Evolutionary conservation across 2,888 invertebrate species (phyloP), one percentile per base, ranked within the genome.

Genomic region (Agrypnus murinus): DNA sequence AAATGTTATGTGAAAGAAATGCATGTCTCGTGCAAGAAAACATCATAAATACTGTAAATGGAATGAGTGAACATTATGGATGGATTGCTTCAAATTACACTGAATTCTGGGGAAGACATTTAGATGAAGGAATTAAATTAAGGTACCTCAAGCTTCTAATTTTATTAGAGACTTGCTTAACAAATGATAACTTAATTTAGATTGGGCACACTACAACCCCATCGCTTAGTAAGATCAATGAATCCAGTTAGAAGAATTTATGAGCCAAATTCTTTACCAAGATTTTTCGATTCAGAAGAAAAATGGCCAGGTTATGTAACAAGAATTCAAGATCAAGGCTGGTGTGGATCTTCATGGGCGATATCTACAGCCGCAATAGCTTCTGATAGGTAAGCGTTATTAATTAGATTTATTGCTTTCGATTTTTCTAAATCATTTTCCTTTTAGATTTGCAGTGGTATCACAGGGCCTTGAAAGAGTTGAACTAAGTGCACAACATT

Each of bases 261-360:
- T 84, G 89, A 91, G 76, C 88, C 90, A 0, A 84, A 86, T 0
- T 76, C 82, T 0, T 86, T 95, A 74, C 96, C 95, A 0, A 82
- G 82, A 10, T 81, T 87, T 45, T 98, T 98, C 83, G 96, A 98
- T 82, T 88, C 95, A 0, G 87, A 94, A 10, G 83, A 86, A 0
- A 88, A 89, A 59, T 98, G 97, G 97, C 90, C 90, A 0, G 87
- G 87, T 1, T 89, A 88, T 77, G 92, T 97, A 59, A 90, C 93
- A 0, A 90, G 89, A 0, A 85, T 94, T 3, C 87, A 88, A 3
- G 93, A 94, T 84, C 94, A 94, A 85, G 91, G 90, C 72, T 91
- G 91, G 91, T 87, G 98, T 82, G 97, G 94, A 0, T 91, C 97
- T 0, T 97, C 97, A 1, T 98, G 98, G 98, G 97, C 96, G 0